A percentile compares a stretch with the other conserved stretches of the same genome.
Conservation (phyloP, 2,797 vertebrate genomes). For the Crax fasciolata region DNA sequence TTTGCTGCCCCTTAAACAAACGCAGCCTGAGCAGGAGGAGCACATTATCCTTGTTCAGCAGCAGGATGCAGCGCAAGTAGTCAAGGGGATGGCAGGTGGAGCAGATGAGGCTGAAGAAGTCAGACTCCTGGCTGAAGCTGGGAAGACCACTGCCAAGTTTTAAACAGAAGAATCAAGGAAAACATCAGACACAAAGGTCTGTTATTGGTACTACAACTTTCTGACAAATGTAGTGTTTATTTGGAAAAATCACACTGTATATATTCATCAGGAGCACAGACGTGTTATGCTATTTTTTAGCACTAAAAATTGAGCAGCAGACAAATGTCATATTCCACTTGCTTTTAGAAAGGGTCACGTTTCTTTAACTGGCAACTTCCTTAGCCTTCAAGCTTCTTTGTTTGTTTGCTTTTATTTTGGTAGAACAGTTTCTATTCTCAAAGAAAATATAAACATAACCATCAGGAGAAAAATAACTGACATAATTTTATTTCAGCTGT, state of each 20-base stretch:
- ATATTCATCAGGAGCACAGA: background rate
- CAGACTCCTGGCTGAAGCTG: background rate
- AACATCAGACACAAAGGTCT: background rate
- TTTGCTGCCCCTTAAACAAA: background rate
- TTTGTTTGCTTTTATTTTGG: background rate
- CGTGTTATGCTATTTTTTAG: background rate
- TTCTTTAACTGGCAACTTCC: background rate
- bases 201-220: background rate
- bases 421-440: background rate
- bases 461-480: constrained; percentile 30
- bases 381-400: background rate
- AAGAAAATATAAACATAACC: constrained; percentile 7
- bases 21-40: background rate
- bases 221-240: background rate
- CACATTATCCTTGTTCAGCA: background rate
- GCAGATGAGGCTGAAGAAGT: background rate
- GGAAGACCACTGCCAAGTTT: background rate
- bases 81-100: background rate
- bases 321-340: background rate
- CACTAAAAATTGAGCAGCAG: background rate
- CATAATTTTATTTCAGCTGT: background rate
- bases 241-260: background rate
- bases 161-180: background rate
- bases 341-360: background rate
- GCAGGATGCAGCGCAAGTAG: background rate